Percentiles rank a stretch among this genome's conserved stretches.
Evolutionary conservation across 1,140 invertebrate genomes (phyloP).

Genomic region (Brevipalpus yothersi): DNA sequence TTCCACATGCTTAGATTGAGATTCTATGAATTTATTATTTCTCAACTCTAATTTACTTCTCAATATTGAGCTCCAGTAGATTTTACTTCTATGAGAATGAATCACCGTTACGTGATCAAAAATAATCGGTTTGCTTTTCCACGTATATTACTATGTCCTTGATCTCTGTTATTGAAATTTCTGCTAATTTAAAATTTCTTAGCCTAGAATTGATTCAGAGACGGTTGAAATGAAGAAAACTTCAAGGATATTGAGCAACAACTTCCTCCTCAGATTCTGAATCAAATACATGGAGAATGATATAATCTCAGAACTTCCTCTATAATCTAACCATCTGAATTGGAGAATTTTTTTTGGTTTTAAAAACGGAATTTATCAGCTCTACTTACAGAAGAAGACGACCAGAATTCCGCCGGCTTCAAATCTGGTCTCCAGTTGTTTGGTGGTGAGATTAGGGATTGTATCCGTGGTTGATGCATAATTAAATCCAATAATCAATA

Average conservation of each 20-base stretch:
- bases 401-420: slow-evolving; percentile 82
- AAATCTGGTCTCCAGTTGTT: slow-evolving; percentile 59
- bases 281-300: not conserved
- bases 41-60: not conserved
- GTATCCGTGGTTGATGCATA: slow-evolving; percentile 29
- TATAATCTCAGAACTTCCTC: slow-evolving; percentile 3
- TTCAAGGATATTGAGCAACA: not conserved
- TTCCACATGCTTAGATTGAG: not conserved
- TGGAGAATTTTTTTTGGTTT: not conserved
- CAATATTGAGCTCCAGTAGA: not conserved
- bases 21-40: not conserved
- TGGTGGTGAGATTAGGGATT: slow-evolving; percentile 80
- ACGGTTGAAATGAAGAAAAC: not conserved
- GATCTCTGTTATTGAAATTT: too few species aligned
- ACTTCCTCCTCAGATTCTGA: not conserved
- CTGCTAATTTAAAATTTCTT: too few species aligned
- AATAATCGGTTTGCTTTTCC: too few species aligned
- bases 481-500: too few species aligned
- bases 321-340: not conserved
- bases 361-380: not conserved
- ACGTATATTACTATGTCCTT: too few species aligned
- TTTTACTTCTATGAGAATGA: not conserved
- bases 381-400: slow-evolving; percentile 44
- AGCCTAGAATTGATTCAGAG: not conserved
- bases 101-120: too few species aligned